Conservation (phyloP, 2,797 vertebrate species). For the Buphagus erythrorhynchus region DNA sequence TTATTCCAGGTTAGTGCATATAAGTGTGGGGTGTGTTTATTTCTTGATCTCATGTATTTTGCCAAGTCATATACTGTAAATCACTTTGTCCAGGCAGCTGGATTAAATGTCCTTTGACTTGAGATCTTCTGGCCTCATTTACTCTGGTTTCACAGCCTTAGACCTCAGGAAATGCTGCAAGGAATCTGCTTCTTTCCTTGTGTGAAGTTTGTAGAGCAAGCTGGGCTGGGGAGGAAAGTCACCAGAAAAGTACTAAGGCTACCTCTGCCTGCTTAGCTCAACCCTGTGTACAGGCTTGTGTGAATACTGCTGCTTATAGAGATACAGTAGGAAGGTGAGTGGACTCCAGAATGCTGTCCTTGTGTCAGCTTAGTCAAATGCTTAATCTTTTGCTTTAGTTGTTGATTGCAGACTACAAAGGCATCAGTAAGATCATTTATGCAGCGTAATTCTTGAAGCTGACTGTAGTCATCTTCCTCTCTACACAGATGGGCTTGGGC, state of each 20-base stretch:
- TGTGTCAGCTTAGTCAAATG: background rate
- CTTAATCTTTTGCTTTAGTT: background rate
- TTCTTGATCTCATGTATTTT: background rate
- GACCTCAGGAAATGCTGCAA: background rate
- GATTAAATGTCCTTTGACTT: background rate
- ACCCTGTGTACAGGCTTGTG: background rate
- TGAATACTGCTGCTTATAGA: background rate
- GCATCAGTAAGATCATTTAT: background rate
- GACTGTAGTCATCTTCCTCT: conserved; percentile 4
- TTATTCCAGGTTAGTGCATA: background rate
- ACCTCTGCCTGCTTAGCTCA: background rate
- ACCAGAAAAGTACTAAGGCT: background rate
- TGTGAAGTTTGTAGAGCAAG: background rate
- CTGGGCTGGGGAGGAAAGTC: background rate
- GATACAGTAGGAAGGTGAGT: background rate
- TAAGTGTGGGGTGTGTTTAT: background rate
- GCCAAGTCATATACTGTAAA: background rate
- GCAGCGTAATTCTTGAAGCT: background rate
- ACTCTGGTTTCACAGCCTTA: background rate
- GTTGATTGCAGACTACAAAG: background rate
- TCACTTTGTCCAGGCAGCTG: background rate
- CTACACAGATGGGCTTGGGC: conserved; percentile 90
- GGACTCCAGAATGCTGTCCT: background rate
- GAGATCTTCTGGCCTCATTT: background rate
- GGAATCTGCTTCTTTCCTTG: background rate